Conservation (phyloP, 2,113 vertebrate genomes). For the Etheostoma cragini region DNA sequence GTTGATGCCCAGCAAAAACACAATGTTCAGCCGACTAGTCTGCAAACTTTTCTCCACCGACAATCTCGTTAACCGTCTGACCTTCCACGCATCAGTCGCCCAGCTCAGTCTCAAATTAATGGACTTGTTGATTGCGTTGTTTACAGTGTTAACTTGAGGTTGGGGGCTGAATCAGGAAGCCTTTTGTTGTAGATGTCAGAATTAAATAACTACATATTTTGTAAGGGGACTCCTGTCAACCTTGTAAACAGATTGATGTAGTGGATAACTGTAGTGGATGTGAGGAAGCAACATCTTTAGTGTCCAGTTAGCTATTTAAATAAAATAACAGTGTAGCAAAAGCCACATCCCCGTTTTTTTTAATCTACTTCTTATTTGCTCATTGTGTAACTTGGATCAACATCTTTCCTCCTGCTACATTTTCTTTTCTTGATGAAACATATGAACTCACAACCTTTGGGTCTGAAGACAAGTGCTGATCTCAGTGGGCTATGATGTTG, state of each 20-base stretch:
- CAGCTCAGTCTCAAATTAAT: conserved; percentile 30
- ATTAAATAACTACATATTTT: background rate
- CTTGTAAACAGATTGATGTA: background rate
- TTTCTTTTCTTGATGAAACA: background rate
- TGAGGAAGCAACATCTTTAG: background rate
- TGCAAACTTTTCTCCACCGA: conserved; percentile 5
- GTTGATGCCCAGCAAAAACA: background rate
- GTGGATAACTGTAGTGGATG: background rate
- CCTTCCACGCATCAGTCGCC: conserved; percentile 22
- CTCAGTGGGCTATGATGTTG: too few relatives aligned
- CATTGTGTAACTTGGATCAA: background rate
- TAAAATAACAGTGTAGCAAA: background rate
- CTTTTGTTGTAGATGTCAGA: conserved; percentile 4
- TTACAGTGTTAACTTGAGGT: conserved; percentile 13
- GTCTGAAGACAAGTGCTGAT: too few relatives aligned
- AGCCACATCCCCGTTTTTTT: background rate
- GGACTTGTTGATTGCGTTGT: conserved; percentile 26
- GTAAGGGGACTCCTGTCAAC: background rate
- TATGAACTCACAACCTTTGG: background rate
- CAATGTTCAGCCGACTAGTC: conserved; percentile 9
- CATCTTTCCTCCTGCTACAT: background rate
- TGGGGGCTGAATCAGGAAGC: background rate
- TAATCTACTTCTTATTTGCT: background rate
- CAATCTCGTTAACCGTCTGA: conserved; percentile 46
- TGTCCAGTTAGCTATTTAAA: background rate